Base-by-base conservation (phyloP, 2,888 invertebrate genomes). In the Eupeodes latifasciatus region DNA sequence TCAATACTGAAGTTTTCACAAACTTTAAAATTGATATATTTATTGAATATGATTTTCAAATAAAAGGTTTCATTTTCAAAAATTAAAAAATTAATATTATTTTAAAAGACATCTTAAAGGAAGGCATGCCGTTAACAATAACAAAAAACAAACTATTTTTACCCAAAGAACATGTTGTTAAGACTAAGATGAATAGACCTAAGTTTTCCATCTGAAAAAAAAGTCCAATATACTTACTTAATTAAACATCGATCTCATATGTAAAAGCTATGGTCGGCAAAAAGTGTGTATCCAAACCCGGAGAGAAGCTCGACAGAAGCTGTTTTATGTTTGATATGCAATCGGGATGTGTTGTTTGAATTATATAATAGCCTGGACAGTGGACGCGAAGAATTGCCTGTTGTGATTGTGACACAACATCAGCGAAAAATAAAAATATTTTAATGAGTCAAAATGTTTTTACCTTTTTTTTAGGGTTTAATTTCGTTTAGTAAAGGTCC, bases 371-470 rank as follows among this genome's bases (percentile, higher is more conserved):
- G 10, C 36, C 47, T 64, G 55, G 55, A 27, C 27, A 27, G 27
- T 27, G 27, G 62, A 82, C 64, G 62, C 27, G 61, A 51, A 61
- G 7, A 61, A 51, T 71, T 16, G 40, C 47, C 36, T 47, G 27
- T 40, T 72, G 76, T 76, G 76, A 44, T 40, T 72, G 76, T 76
- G 76, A 44, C 69, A 81, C 59, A 49, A 75, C 59, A 27, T 27
- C 27, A 40, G 11, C 40, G 49, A 66, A 36, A 66, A 51, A 51
- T 16, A 64, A 66, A 76, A 76, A 49, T 40, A 40, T 55, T 71
- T 80, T 80, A 80, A 80, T 84, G 79, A 84, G 79, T 75, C 44
- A 40, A 40, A 27, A 40, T 74, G 53, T 61, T 19, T 6, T 61
- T 62, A 6, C 27, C 2, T 27, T 4, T 66, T 66, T 66, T 19